phyloP scores from a whole-genome alignment of 2,888 invertebrate species.

The Scotopteryx bipunctaria region DNA sequence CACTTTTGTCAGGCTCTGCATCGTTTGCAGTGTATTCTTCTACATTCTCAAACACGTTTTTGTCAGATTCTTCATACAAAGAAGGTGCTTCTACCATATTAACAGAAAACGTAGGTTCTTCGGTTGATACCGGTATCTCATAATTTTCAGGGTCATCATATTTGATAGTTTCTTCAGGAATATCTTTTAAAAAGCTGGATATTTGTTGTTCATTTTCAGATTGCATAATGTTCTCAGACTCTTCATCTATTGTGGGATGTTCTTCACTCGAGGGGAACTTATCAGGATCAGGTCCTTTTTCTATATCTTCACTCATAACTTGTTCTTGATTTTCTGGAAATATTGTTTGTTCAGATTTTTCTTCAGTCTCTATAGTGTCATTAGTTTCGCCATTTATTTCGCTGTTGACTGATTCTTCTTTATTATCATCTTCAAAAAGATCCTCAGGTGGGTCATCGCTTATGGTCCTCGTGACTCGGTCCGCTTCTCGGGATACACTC shows the following conservation, averaged over 20 bases:
- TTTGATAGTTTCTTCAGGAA: neutral
- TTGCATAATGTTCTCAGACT: neutral
- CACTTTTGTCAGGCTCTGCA: conserved; percentile 2
- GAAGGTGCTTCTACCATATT: conserved; percentile 3
- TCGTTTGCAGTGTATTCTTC: neutral
- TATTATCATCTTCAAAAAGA: conserved; percentile 75
- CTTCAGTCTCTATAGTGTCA: conserved; percentile 1
- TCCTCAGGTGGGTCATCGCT: conserved; percentile 75
- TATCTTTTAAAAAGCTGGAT: neutral
- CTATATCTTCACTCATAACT: conserved; percentile 7
- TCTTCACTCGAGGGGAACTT: conserved; percentile 1
- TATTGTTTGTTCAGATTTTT: conserved; percentile 6
- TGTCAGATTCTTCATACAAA: neutral
- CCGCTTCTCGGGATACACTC: conserved; percentile 72
- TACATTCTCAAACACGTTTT: neutral
- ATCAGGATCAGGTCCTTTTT: conserved; percentile 20
- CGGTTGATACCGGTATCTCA: neutral
- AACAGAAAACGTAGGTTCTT: neutral
- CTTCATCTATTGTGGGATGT: neutral
- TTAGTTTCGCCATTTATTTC: conserved; percentile 44
- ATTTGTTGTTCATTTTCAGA: conserved; percentile 8
- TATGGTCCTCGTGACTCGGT: conserved; percentile 69
- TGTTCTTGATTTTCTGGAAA: conserved; percentile 19
- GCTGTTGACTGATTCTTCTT: conserved; percentile 33
- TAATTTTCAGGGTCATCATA: neutral